Conservation (phyloP, 2,113 vertebrate genomes). For the Mus musculus region DNA sequence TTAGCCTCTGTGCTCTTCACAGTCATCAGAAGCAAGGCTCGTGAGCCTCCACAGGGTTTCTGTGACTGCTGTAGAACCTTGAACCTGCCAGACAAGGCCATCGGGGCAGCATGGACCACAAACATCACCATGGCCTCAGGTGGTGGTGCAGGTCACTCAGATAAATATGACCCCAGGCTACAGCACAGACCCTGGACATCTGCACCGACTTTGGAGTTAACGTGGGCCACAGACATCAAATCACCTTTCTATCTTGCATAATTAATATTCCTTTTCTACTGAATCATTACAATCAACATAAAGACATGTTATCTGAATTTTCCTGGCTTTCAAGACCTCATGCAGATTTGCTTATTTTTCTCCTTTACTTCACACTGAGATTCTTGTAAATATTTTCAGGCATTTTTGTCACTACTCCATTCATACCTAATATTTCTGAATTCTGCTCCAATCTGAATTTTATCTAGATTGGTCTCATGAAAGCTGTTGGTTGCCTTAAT, state of each 20-base stretch:
- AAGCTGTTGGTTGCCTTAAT: background rate
- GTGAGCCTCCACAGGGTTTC: background rate
- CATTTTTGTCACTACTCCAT: background rate
- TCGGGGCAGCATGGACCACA: background rate
- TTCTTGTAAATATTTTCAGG: background rate
- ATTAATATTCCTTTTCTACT: background rate
- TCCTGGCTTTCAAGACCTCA: background rate
- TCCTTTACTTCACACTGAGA: background rate
- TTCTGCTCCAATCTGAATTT: background rate
- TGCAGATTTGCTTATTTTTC: background rate
- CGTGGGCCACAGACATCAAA: background rate
- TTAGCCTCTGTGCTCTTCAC: background rate
- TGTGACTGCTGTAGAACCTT: background rate
- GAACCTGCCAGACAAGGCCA: background rate
- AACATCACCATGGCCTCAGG: background rate
- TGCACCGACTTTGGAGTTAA: background rate
- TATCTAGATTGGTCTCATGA: background rate
- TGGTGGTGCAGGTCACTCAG: background rate
- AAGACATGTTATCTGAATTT: background rate
- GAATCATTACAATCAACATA: background rate
- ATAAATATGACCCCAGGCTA: background rate
- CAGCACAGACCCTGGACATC: background rate
- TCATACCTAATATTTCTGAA: background rate
- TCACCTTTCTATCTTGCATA: background rate
- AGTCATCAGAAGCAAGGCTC: background rate